Base-by-base conservation (phyloP, 2,888 invertebrate genomes). In the Macroteleia sp. region DNA sequence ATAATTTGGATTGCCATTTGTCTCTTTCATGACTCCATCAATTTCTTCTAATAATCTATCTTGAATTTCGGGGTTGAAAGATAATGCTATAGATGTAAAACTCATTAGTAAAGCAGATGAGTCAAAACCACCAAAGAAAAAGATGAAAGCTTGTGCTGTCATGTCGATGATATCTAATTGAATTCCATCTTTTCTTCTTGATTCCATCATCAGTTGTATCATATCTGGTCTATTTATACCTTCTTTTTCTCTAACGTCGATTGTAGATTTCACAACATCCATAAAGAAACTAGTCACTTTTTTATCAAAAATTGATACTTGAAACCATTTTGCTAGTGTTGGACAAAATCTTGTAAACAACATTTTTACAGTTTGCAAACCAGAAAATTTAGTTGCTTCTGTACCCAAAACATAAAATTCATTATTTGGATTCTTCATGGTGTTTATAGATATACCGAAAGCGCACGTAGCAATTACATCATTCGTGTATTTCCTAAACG, bases 391-490 rank as follows among this genome's bases (percentile, higher is more conserved):
- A 0, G 82, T 82, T 0, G 77, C 78, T 0, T 78, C 57, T 17
- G 64, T 82, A 0, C 85, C 89, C 22, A 85, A 71, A 0, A 80
- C 44, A 77, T 87, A 89, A 44, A 90, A 89, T 0, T 88, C 85
- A 46, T 90, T 90, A 0, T 83, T 64, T 1, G 81, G 86, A 34
- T 89, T 59, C 32, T 76, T 83, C 82, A 88, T 76, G 0, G 89
- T 88, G 54, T 91, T 83, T 1, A 87, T 79, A 78, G 50, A 2
- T 3, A 90, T 66, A 0, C 89, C 89, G 5, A 90, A 91, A 0
- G 86, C 88, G n/a, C 85, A 81, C 0, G 83, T 85, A 0, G 86
- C 87, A 8, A 90, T 87, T 1, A 88, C 85, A 67, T 90, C 88
- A 17, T 81, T 87, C 3, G 85, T 82, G 46, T 80, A 84, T 42